Evolutionary conservation across 2,888 invertebrate species (phyloP), one percentile per base, ranked within the genome.

Genomic region (Nemurella pictetii): DNA sequence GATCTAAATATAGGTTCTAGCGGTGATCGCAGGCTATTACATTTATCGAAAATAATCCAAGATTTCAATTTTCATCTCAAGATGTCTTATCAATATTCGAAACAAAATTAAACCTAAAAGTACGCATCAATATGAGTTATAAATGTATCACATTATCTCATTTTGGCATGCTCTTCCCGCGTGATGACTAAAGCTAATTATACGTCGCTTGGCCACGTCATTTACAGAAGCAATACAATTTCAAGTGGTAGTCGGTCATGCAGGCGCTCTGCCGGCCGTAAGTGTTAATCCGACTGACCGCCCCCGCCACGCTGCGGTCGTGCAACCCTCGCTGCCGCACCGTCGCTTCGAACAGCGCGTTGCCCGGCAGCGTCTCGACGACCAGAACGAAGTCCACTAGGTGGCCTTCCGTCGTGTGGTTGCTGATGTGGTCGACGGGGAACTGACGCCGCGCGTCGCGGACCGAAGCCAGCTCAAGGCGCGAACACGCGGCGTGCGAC

Each of bases 321-420:
- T 89, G 90, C 15, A 88, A 88, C 28, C 80, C 87, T 84, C 28
- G 85, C 87, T 90, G 90, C 29, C 94, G 90, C 5, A 97, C 91
- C 0, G 97, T 96, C 0, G 94, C 95, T 90, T 98, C 97, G 89
- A 97, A 97, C 80, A 95, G 90, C 0, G 93, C 96, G 80, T 91
- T 91, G 0, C 96, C 95, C 0, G 96, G 96, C 73, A 88, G 87
- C 0, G 95, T 94, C 85, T 92, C 91, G 87, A 94, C 88, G 7
- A 94, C 93, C 74, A 95, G 89, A 87, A 94, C 93, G 87, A 93
- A 94, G 89, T 95, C 94, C 35, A 91, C 90, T 90, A 93, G 75
- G 25, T 28, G 27, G 9, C 36, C 85, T 28, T 80, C 30, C 30
- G 20, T 82, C 80, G 32, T 83, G 73, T 72, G 28, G 20, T 80